Conservation (phyloP, 2,797 vertebrate species). For the Siniperca obscura region DNA sequence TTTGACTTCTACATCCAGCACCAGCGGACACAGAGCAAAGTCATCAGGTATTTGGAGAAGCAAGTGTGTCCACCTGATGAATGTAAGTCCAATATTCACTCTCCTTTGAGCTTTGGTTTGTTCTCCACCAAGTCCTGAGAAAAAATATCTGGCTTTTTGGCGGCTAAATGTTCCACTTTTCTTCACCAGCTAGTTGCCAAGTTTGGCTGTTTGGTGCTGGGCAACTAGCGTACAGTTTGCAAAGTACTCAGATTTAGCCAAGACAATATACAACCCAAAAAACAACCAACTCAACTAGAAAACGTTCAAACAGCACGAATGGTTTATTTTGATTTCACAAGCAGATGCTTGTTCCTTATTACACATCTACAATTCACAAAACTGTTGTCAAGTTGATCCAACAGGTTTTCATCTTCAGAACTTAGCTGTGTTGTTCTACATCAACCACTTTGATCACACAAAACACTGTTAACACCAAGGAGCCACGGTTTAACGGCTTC, state of each 20-base stretch:
- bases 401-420: conserved; percentile 20
- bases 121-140: background rate
- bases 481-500: conserved; percentile 37
- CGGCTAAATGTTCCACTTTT: background rate
- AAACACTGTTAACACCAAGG: conserved; percentile 47
- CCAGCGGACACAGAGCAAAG: background rate
- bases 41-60: too few species aligned
- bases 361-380: conserved; percentile 47
- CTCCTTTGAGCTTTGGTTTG: background rate
- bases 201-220: background rate
- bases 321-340: conserved; percentile 70
- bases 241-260: too few species aligned
- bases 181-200: background rate
- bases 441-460: conserved; percentile 40
- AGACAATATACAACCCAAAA: too few species aligned
- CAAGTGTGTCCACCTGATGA: too few species aligned
- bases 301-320: conserved; percentile 58
- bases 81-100: background rate
- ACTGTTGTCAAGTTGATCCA: conserved; percentile 14
- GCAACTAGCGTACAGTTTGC: background rate
- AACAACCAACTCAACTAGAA: background rate
- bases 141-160: too few species aligned
- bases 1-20: background rate
- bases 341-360: conserved; percentile 40
- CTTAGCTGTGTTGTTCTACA: conserved; percentile 36